phyloP scores from a whole-genome alignment of 2,888 invertebrate species.

The Drosophila antonietae region DNA sequence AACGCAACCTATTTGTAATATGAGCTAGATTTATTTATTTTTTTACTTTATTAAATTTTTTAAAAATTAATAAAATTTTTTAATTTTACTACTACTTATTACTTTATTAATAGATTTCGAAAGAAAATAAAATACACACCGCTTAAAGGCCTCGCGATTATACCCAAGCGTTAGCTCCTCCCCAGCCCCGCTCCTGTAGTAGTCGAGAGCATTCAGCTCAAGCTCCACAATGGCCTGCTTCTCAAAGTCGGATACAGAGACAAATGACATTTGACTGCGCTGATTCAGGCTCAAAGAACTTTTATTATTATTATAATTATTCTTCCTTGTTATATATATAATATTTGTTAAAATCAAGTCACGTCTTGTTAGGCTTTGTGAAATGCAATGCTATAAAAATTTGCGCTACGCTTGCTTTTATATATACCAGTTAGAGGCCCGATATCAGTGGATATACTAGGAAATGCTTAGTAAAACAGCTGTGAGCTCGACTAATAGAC shows the following conservation, averaged over 20 bases:
- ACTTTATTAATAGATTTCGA: neutral
- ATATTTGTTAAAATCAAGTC: neutral
- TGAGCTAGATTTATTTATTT: too few species aligned
- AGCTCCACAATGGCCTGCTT: conserved; percentile 88
- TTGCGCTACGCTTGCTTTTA: conserved; percentile 2
- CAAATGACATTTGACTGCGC: conserved; percentile 82
- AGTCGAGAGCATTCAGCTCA: conserved; percentile 90
- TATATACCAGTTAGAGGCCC: neutral
- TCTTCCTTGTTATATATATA: neutral
- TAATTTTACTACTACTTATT: neutral
- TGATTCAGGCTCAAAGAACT: neutral
- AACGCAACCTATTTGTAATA: conserved; percentile 86
- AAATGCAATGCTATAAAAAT: neutral
- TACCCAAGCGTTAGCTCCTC: conserved; percentile 90
- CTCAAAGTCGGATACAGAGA: conserved; percentile 92
- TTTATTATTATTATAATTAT: neutral
- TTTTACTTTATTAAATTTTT: too few species aligned
- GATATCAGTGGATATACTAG: neutral
- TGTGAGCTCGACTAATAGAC: neutral
- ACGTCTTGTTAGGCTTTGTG: neutral
- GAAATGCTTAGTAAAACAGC: neutral
- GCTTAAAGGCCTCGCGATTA: conserved; percentile 91
- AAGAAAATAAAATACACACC: neutral
- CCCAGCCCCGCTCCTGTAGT: conserved; percentile 94
- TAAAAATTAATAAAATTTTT: neutral